Percentiles rank a stretch among this genome's conserved stretches.
Conservation (phyloP, 2,113 vertebrate genomes). For the Petromus typicus region DNA sequence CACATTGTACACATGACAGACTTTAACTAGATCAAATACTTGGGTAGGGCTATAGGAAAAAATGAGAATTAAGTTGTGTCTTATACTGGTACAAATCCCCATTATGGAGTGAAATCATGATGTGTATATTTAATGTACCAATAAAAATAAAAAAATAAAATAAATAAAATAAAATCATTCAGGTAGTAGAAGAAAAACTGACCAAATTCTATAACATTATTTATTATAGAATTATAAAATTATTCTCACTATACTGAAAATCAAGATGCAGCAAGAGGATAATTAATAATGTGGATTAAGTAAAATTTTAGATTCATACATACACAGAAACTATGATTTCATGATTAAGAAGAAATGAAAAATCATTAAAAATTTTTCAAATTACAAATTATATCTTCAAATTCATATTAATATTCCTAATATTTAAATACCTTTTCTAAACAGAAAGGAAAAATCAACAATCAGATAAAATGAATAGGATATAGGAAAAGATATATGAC, state of each 20-base stretch:
- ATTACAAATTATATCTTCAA: background rate
- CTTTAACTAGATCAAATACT: background rate
- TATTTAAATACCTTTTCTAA: background rate
- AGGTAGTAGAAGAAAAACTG: slow-evolving; percentile 17
- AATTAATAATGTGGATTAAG: slow-evolving; percentile 6
- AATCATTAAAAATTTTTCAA: background rate
- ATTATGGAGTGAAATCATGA: too few species aligned
- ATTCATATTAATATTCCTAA: background rate
- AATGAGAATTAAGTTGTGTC: too few species aligned
- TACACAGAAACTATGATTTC: background rate
- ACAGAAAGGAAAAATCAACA: background rate
- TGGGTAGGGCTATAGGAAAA: too few species aligned
- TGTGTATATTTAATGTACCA: too few species aligned
- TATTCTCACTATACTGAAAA: background rate
- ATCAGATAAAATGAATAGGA: background rate
- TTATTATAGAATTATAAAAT: too few species aligned
- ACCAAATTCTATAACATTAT: slow-evolving; percentile 23
- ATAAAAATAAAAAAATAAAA: too few species aligned
- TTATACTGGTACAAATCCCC: too few species aligned
- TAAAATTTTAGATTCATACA: background rate
- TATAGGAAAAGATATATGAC: background rate
- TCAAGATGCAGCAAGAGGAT: background rate
- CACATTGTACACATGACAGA: background rate
- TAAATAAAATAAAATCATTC: background rate
- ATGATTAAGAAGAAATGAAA: background rate